Conservation (phyloP, 2,888 invertebrate genomes). For the Chirona hameri region DNA sequence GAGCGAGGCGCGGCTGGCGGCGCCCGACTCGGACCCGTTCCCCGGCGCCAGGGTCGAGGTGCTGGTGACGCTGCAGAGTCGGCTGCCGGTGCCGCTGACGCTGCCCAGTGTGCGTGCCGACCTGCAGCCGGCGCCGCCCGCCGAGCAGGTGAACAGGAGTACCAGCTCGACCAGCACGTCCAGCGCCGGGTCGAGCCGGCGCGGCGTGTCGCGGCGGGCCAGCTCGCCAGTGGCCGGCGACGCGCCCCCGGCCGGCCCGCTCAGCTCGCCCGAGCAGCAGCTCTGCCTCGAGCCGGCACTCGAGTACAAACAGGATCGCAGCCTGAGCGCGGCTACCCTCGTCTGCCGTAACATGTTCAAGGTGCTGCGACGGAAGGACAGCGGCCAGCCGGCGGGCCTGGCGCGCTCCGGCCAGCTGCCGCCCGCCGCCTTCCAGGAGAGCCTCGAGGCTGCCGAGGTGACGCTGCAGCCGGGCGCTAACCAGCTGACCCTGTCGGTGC, state of each 20-base stretch:
- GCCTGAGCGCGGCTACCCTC: conserved; percentile 68
- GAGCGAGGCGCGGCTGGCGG: neutral
- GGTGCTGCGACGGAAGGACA: conserved; percentile 43
- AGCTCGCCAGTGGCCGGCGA: neutral
- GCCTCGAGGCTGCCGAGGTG: conserved; percentile 41
- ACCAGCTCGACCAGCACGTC: conserved; percentile 13
- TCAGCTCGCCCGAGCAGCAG: conserved; percentile 45
- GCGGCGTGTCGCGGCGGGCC: neutral
- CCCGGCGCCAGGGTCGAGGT: neutral
- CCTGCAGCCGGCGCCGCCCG: neutral
- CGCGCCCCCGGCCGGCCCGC: conserved; percentile 12
- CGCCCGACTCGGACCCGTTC: neutral
- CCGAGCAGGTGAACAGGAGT: neutral
- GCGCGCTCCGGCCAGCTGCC: neutral
- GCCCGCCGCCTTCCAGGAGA: neutral
- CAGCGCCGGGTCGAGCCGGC: neutral
- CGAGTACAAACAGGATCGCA: conserved; percentile 77
- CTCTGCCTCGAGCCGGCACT: conserved; percentile 65
- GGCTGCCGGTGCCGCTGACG: neutral
- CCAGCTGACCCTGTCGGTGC: conserved; percentile 44
- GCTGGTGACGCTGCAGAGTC: neutral
- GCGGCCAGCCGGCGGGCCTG: neutral
- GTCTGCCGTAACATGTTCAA: conserved; percentile 60
- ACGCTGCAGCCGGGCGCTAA: conserved; percentile 50
- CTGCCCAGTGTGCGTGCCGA: neutral